Evolutionary conservation across 2,888 invertebrate species (phyloP), one percentile per base, ranked within the genome.

Genomic region (Elmis aenea): DNA sequence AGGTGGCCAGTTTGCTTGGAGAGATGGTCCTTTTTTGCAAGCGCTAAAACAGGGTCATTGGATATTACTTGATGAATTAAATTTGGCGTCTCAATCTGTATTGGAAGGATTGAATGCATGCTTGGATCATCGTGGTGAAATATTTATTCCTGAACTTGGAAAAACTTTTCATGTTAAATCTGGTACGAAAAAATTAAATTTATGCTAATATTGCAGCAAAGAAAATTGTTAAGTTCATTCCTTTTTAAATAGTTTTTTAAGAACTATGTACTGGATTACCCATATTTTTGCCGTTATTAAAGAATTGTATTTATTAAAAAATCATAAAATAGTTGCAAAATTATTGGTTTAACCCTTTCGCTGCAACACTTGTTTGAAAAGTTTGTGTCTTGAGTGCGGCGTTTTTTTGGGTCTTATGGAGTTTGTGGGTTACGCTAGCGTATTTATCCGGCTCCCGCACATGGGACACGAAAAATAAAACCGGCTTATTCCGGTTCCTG

Each of bases 91-190:
- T 0, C 99, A 99, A 65, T 91, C 96, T 0, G 97, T 99, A 1
- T 71, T 99, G 8, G 99, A 99, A 74, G 99, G 97, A 14, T 75
- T 99, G 2, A 99, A 99, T 64, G 97, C 99, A 0, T 96, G 97
- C 58, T 76, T 99, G 35, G 99, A 99, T 74, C 99, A 99, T 64
- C 77, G 99, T 55, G 92, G 92, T 1, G 92, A 95, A 69, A 82
- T 99, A 12, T 99, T 79, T 61, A 86, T 99, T 37, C 94, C 99
- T 0, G 99, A 99, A 69, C 71, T 99, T 6, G 89, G 86, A 27
- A 82, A 79, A 65, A 85, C 84, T 0, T 97, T 97, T 61, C 72
- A 76, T 42, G 79, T 96, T 0, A 81, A 75, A 58, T 65, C 70
- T 35, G 68, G 42, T 59, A 51, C 35, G 18, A 26, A 26, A 12